Conservation (phyloP, 2,888 invertebrate genomes). For the Tiphia femorata region DNA sequence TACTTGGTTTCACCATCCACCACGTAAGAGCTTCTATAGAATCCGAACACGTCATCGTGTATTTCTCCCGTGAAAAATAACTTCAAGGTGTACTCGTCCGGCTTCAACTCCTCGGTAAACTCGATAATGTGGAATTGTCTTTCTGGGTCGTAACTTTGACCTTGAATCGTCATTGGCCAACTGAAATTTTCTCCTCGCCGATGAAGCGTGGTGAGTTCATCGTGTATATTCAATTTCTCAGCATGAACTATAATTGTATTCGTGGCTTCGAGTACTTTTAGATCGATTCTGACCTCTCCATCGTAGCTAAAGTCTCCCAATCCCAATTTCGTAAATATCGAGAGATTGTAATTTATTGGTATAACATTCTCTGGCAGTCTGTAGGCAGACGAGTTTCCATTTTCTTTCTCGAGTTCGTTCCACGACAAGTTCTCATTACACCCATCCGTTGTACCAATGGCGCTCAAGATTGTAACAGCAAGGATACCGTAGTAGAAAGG, state of each 20-base stretch:
- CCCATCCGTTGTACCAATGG: no score
- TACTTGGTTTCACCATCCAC: slow-evolving; percentile 71
- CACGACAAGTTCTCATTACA: background rate
- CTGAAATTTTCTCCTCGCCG: background rate
- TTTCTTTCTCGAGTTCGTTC: background rate
- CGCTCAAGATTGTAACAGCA: no score
- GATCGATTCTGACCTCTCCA: slow-evolving; percentile 69
- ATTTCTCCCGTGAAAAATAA: slow-evolving; percentile 73
- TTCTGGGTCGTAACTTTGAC: slow-evolving; percentile 37
- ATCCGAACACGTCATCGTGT: slow-evolving; percentile 74
- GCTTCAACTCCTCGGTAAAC: slow-evolving; percentile 20
- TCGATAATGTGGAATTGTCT: slow-evolving; percentile 48
- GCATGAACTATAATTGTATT: slow-evolving; percentile 69
- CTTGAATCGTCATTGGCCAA: slow-evolving; percentile 19
- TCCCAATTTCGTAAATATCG: slow-evolving; percentile 41
- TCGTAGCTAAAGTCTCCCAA: slow-evolving; percentile 58
- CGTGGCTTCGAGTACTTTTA: slow-evolving; percentile 60
- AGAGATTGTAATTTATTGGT: slow-evolving; percentile 73
- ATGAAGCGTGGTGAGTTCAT: slow-evolving; percentile 26
- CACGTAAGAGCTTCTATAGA: slow-evolving; percentile 73
- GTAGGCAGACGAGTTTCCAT: slow-evolving; percentile 65
- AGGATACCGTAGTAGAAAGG: no score
- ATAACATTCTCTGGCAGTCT: slow-evolving; percentile 71
- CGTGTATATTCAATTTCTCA: slow-evolving; percentile 67
- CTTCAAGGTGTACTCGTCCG: slow-evolving; percentile 68